phyloP scores from a whole-genome alignment of 2,797 vertebrate genomes.

The Phoeniculus purpureus region DNA sequence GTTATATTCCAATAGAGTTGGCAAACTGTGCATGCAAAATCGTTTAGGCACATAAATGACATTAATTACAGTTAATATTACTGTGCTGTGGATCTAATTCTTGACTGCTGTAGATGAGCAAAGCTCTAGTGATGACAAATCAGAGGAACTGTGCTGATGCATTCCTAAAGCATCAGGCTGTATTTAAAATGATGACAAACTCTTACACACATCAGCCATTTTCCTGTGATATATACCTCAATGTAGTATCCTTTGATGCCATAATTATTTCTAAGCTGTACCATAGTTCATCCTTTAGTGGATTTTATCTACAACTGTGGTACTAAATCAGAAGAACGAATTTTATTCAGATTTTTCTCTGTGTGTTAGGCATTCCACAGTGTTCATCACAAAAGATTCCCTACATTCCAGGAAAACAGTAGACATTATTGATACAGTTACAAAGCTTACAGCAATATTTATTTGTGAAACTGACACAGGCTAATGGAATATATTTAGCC shows the following conservation, averaged over 20 bases:
- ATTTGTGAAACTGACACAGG: neutral
- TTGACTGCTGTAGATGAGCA: neutral
- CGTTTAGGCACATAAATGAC: neutral
- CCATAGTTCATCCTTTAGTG: neutral
- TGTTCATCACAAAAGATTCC: neutral
- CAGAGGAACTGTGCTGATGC: neutral
- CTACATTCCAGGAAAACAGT: neutral
- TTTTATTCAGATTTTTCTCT: neutral
- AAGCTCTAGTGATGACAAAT: neutral
- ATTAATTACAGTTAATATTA: neutral
- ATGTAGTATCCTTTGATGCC: neutral
- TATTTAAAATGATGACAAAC: neutral
- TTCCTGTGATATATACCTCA: neutral
- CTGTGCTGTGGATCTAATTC: neutral
- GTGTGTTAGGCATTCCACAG: neutral
- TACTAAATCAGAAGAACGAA: neutral
- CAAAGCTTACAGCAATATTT: neutral
- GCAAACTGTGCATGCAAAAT: neutral
- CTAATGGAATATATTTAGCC: neutral
- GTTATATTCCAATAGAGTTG: neutral
- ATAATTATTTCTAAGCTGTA: neutral
- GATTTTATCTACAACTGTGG: neutral
- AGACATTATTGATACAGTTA: neutral
- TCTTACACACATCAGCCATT: neutral
- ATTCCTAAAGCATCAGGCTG: neutral